Evolutionary conservation across 2,888 invertebrate genomes (phyloP), one percentile per base, ranked within the genome.

Genomic region (Ceratothoa steindachneri): DNA sequence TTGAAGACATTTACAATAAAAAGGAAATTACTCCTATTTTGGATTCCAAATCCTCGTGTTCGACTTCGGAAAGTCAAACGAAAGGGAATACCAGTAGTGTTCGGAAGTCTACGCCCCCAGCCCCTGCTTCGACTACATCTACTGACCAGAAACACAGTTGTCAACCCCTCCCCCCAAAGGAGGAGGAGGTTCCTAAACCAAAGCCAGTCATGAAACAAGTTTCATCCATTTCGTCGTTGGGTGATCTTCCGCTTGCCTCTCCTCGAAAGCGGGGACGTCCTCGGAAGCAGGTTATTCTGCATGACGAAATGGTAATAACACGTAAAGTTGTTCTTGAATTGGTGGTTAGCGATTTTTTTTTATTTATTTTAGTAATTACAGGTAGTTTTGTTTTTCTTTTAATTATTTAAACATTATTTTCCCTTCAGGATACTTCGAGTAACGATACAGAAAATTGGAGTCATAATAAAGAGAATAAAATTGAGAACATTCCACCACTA

Each of bases 401-500:
- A 41, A 41, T 41, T 41, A 15, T 41, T 41, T 41, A 41, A 41
- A 41, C 41, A 41, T 41, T 41, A 9, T 41, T 15, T 41, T 41
- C 41, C 15, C 41, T 41, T 41, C 60, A 60, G 60, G 60, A 60
- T 24, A 24, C 60, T 24, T 60, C 60, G 2, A 60, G 60, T 24
- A 60, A 60, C 22, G 67, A 67, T 9, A 67, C 30, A 67, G 67
- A 67, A 30, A 41, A 67, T 22, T 31, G 24, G 41, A 67, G 41
- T 30, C 19, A 67, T 30, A 31, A 30, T 31, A 67, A 31, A 12
- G 67, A 30, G 31, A 67, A 67, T 31, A 22, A 67, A 67, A 19
- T 67, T 19, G 67, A 67, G 30, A 31, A 22, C n/a, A 31, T 15
- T 24, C 15, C 15, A 30, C 31, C 41, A 30, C 22, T 22, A 19